Base-by-base conservation (phyloP, 2,113 vertebrate species). In the Perca schrenkii region DNA sequence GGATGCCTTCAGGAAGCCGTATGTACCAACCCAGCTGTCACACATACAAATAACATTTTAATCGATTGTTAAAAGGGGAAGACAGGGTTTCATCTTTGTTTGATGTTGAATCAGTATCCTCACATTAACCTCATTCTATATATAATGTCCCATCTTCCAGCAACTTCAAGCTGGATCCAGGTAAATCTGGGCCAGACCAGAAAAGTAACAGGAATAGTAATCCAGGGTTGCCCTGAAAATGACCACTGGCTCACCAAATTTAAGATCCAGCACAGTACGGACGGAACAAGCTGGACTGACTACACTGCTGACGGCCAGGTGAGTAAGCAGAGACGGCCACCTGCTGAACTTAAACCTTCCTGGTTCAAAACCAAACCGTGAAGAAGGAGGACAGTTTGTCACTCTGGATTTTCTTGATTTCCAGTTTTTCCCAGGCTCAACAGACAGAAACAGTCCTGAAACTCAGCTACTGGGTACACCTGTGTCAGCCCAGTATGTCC, bases 181-280 rank as follows among this genome's bases (percentile, higher is more conserved):
- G 94, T 91, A 7, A 85, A 94, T 34, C 72, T 96, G n/a, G 89
- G 89, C 28, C 36, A 84, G 67, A 31, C 63, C 52, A 95, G 75
- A 70, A 96, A 96, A 83, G 89, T 96, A 17, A 96, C 95, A 1
- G 95, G 95, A 12, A 84, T 96, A 2, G 89, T 94, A 8, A 85
- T 96, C 72, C 95, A 96, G 76, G 95, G 94, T 52, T 96, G 95
- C 74, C 91, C 94, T 6, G 61, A 84, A 2, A 72, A 70, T 6
- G 94, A 96, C 61, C 8, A 94, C 91, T 96, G 95, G 95, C 54
- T 96, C 34, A 94, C 92, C 52, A 94, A 88, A 54, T 96, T 94
- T 79, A 94, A 90, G 65, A n/a, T 96, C 52, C 93, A 96, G 86
- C 93, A 93, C 92, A 96, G 95, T 28, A 49, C 67, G 52, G 90